Evolutionary conservation across 2,797 vertebrate genomes (phyloP), one percentile per base, ranked within the genome.

Genomic region (Chaunax sp.): DNA sequence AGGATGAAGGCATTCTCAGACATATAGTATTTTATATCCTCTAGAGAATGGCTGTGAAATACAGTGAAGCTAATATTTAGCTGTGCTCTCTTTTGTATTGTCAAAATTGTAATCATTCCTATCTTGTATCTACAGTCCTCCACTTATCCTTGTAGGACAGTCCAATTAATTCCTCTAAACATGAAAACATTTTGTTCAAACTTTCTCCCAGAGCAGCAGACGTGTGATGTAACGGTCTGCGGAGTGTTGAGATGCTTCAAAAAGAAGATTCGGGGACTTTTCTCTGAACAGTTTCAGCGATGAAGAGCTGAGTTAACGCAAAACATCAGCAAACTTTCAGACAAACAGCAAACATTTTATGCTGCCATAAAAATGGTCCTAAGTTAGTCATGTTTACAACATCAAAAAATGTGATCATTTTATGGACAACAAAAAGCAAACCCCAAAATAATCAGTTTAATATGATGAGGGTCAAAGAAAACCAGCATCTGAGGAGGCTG

Each of bases 161-260:
- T 60, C 53, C 23, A 77, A 71, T 71, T 26, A 78, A 37, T 41
- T 41, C 2, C 25, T 53, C 8, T 18, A 7, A 65, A 57, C 40
- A 53, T 23, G 5, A 13, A 26, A 40, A 74, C 56, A 33, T 69
- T 57, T 50, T 5, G 19, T 37, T 3, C n/a, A 40, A 54, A 77
- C 47, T 38, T 80, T 18, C 10, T 45, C 45, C 30, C 20, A 4
- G 16, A 64, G 49, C 20, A 40, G 6, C 13, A 60, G 20, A 60
- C 1, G 2, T 9, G 38, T 47, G 61, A 28, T 10, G 2, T 1
- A 18, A 12, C 3, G 2, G n/a, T 56, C 63, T 63, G 6, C 50
- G 20, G 65, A 62, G 54, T 18, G 22, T 20, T 0, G 49, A 22
- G 22, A 59, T 11, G 15, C 41, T 55, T 44, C 15, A 65, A 5